These are phyloP conservation scores for Pollenia angustigena DNA, from an alignment of 2,888 invertebrate species.

Conservation along the genomic window DNA sequence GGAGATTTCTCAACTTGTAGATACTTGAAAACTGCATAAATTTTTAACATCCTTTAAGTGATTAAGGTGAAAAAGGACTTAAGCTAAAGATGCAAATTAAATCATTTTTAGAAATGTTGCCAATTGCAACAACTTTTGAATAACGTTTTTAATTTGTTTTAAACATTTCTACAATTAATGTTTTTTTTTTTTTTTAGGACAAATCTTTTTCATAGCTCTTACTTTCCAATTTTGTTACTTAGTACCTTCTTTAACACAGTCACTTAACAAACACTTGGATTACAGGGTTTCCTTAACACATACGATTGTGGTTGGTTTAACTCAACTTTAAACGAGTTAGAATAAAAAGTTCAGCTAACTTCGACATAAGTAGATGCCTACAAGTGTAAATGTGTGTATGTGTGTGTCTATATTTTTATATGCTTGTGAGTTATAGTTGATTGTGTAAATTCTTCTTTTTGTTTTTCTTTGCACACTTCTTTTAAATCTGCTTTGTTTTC, in stretches of 20 bases:
- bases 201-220: not conserved
- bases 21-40: slow-evolving; percentile 59
- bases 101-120: too few species aligned
- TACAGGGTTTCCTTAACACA: slow-evolving; percentile 61
- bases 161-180: not conserved
- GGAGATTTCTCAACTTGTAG: slow-evolving; percentile 49
- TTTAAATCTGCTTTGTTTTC: slow-evolving; percentile 59
- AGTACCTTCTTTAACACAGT: not conserved
- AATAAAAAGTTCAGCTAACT: slow-evolving; percentile 69
- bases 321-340: slow-evolving; percentile 69
- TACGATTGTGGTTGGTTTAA: slow-evolving; percentile 72
- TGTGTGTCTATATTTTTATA: not conserved
- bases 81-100: not conserved
- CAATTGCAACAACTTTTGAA: too few species aligned
- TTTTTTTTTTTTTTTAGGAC: not conserved
- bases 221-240: not conserved
- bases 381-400: slow-evolving; percentile 13
- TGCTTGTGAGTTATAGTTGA: not conserved
- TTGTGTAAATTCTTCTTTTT: not conserved
- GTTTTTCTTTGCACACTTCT: slow-evolving; percentile 12
- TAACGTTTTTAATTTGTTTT: too few species aligned
- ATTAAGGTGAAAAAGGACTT: slow-evolving; percentile 18
- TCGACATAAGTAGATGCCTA: slow-evolving; percentile 56
- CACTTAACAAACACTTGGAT: slow-evolving; percentile 28
- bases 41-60: slow-evolving; percentile 15